Conservation (phyloP, 2,113 vertebrate species). For the Entelurus aequoreus region DNA sequence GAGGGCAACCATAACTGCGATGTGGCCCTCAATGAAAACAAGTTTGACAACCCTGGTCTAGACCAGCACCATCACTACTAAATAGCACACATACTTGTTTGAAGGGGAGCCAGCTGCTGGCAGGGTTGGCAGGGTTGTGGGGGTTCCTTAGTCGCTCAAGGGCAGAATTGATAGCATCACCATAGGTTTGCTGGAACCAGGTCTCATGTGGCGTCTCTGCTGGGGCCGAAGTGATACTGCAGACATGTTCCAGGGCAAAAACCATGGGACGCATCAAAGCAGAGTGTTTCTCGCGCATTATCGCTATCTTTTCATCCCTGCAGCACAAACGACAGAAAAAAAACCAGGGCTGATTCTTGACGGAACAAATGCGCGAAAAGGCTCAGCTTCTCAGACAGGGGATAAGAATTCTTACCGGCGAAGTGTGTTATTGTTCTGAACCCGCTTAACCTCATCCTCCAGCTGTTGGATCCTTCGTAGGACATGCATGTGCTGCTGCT, state of each 20-base stretch:
- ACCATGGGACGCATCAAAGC: constrained; percentile 97
- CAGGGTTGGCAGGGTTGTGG: constrained; percentile 89
- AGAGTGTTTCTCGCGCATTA: constrained; percentile 97
- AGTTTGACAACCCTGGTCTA: not conserved
- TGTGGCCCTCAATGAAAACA: too few species aligned
- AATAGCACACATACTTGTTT: constrained; percentile 79
- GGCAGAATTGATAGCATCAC: constrained; percentile 83
- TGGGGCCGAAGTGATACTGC: constrained; percentile 87
- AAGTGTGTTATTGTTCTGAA: constrained; percentile 90
- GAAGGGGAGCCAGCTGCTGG: constrained; percentile 96
- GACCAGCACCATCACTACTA: not conserved
- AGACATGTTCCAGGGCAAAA: constrained; percentile 92
- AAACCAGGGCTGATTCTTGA: not conserved
- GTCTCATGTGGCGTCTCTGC: constrained; percentile 95
- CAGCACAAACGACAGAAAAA: not conserved
- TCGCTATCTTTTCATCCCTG: constrained; percentile 96
- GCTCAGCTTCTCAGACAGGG: not conserved
- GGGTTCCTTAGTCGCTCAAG: constrained; percentile 89
- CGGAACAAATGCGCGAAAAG: not conserved
- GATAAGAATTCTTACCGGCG: constrained; percentile 78
- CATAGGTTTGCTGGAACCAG: constrained; percentile 96
- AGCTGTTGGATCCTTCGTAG: constrained; percentile 90
- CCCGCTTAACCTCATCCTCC: constrained; percentile 96
- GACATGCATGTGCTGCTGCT: constrained; percentile 97
- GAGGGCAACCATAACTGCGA: too few species aligned